These are phyloP conservation scores for Balaeniceps rex DNA, from an alignment of 2,113 vertebrate species.

Conservation along the genomic window DNA sequence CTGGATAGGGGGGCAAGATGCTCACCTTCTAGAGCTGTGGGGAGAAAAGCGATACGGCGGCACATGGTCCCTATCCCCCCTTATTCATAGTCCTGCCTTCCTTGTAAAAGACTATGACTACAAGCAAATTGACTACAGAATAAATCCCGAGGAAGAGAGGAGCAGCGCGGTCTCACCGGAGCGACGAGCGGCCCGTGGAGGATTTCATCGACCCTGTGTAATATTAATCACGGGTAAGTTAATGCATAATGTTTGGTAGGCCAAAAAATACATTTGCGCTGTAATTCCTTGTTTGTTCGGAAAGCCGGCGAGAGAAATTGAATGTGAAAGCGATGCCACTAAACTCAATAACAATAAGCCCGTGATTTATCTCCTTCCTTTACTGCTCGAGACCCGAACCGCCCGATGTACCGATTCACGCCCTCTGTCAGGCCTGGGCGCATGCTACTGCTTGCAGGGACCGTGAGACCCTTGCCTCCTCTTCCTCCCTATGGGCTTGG, in stretches of 20 bases:
- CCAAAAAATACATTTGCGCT: slow-evolving; percentile 61
- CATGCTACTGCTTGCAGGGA: rapidly evolving
- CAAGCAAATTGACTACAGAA: slow-evolving; percentile 13
- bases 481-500: neutral
- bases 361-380: slow-evolving; percentile 55
- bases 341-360: slow-evolving; percentile 69
- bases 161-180: neutral
- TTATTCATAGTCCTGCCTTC: neutral
- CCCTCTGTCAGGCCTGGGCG: rapidly evolving
- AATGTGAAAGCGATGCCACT: slow-evolving; percentile 52
- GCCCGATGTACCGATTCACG: neutral
- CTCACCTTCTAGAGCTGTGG: neutral
- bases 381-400: slow-evolving; percentile 12
- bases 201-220: slow-evolving; percentile 56
- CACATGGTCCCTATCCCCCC: neutral
- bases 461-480: neutral
- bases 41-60: rapidly evolving
- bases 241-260: slow-evolving; percentile 47
- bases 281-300: slow-evolving; percentile 65
- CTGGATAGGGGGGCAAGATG: rapidly evolving
- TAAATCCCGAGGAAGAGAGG: slow-evolving; percentile 20
- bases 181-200: neutral
- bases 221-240: slow-evolving; percentile 70
- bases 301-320: slow-evolving; percentile 26
- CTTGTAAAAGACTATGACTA: neutral